Base-by-base conservation (phyloP, 2,888 invertebrate genomes). In the Steromphala cineraria region DNA sequence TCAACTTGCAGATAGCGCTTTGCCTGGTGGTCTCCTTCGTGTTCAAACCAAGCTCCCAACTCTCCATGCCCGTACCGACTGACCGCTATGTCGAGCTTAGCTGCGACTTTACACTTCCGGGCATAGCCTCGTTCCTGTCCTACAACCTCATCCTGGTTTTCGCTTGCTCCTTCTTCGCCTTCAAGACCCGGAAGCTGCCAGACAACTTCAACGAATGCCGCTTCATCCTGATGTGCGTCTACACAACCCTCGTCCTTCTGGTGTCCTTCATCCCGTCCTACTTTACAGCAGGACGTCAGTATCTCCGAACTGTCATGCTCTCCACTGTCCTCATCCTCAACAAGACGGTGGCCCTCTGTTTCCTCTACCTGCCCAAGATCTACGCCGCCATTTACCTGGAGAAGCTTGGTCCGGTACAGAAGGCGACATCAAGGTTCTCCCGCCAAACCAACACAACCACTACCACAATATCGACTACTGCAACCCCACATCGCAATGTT, bases 141-240 rank as follows among this genome's bases (percentile, higher is more conserved):
- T 91, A 89, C 84, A 90, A 91, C 85, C 80, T 89, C 7, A 55
- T 90, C 3, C 86, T 91, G 67, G 86, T 91, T 13, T 46, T 88
- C 24, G 81, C 88, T 55, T 89, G 89, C 75, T 85, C 90, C 2
- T 82, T 87, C 53, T 89, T 89, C 76, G 91, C 91, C 55, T 91
- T 91, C 83, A 90, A 90, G 80, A 89, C 90, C 28, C 81, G 91
- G 31, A 89, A 89, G 79, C 84, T 90, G 10, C 92, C 91, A 15
- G 90, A 91, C 81, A 91, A 90, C 77, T 91, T 89, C 85, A 91
- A 91, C 84, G 91, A 91, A 86, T 89, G 90, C 0, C 86, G 89
- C 3, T 90, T 89, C 83, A 90, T 89, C 67, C 83, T 87, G 15
- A 86, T 90, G 84, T 90, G 89, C 71, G 90, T 90, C 28, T 90